Base-by-base conservation (phyloP, 2,888 invertebrate genomes). In the Odontomyia ornata region DNA sequence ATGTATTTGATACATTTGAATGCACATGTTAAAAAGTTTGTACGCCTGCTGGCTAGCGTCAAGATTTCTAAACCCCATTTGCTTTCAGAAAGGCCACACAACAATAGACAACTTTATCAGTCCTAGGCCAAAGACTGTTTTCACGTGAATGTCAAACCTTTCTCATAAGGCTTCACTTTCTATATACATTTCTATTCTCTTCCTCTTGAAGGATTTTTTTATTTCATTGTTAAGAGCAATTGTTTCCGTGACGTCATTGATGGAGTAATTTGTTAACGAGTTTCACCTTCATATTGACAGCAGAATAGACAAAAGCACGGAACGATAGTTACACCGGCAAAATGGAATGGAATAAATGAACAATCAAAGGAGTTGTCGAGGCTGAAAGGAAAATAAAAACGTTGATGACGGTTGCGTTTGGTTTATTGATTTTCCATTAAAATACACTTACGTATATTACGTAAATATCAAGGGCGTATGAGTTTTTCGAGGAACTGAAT, bases 361-460 rank as follows among this genome's bases (percentile, higher is more conserved):
- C 36, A 36, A 36, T 36, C 9, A 9, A 36, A 36, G 36, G 36
- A 36, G 36, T 36, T 36, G 5, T 9, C 3, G 36, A 9, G 9
- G 36, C 52, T 15, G 52, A 52, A 52, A 4, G 52, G 15, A 52
- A 52, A 52, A 4, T 15, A 18, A 15, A 43, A 43, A 43, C 43
- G 43, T 43, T 43, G 15, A 5, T 15, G 52, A 52, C 52, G n/a
- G 1, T 52, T 18, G 18, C 15, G 18, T 15, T 15, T 18, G 52
- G 15, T 15, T 7, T 52, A 65, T 65, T 65, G 65, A 65, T 65
- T 65, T 65, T 30, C 30, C 65, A 65, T 65, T 65, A 65, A 43
- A 65, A 43, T 65, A 18, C 65, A 43, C 27, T 65, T 65, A 36
- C 65, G 65, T 65, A 15, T 11, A 11, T 11, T 15, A 36, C 36